phyloP scores from a whole-genome alignment of 2,888 invertebrate species.

The Xanthia togata region DNA sequence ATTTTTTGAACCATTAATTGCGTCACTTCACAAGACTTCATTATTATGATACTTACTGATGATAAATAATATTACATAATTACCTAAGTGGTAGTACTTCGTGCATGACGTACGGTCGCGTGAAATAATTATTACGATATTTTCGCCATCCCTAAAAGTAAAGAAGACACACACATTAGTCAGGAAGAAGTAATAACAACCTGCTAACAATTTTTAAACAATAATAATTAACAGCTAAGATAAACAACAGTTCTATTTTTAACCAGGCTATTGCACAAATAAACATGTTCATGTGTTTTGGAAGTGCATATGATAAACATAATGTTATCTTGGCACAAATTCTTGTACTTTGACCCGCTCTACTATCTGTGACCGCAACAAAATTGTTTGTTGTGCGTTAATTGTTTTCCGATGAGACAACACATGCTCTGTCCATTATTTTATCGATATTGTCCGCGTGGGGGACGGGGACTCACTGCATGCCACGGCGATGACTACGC shows the following conservation, averaged over 20 bases:
- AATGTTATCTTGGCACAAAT: constrained; percentile 76
- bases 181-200: neutral
- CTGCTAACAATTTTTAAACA: neutral
- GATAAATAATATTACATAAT: constrained; percentile 18
- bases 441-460: constrained; percentile 67
- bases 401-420: constrained; percentile 76
- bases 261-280: constrained; percentile 34
- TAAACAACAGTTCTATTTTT: constrained; percentile 38
- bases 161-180: neutral
- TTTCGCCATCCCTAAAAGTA: neutral
- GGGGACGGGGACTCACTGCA: constrained; percentile 60
- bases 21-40: neutral
- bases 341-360: constrained; percentile 78
- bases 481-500: constrained; percentile 65
- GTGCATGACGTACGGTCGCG: neutral
- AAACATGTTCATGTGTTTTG: constrained; percentile 65
- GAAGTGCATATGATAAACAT: constrained; percentile 68
- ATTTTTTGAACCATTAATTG: constrained; percentile 16
- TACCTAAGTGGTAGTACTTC: neutral
- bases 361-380: constrained; percentile 70
- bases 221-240: constrained; percentile 11
- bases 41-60: neutral
- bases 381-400: constrained; percentile 71
- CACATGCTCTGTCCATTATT: constrained; percentile 65
- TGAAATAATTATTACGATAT: neutral